A percentile compares a stretch with the other conserved stretches of the same genome.
Evolutionary conservation across 2,797 vertebrate species (phyloP).

Genomic region (Podarcis lilfordi): DNA sequence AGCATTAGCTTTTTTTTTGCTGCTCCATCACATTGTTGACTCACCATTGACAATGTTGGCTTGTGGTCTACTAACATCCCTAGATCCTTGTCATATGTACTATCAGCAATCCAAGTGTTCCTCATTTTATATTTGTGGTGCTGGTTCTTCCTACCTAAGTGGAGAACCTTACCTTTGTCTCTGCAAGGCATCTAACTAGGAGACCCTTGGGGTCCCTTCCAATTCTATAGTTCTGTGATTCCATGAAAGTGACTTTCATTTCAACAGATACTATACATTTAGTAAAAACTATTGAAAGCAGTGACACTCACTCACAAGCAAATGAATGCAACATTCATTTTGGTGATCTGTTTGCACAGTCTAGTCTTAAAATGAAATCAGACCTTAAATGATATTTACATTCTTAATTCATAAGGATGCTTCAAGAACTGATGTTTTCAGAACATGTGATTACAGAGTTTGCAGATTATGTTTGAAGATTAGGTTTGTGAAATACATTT

Average conservation of each 20-base stretch:
- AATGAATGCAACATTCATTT: not conserved
- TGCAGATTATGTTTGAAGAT: conserved; percentile 42
- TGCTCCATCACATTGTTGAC: too few relatives aligned
- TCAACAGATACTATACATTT: not conserved
- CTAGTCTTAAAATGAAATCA: conserved; percentile 5
- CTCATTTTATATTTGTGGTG: too few relatives aligned
- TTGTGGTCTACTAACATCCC: too few relatives aligned
- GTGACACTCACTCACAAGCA: not conserved
- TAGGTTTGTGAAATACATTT: not conserved
- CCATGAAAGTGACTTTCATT: not conserved
- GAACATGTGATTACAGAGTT: conserved; percentile 33
- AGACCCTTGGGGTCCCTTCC: too few relatives aligned
- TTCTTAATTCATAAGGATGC: conserved; percentile 39
- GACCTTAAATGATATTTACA: conserved; percentile 43
- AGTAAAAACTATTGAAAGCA: not conserved
- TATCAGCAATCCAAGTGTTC: too few relatives aligned
- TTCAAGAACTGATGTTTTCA: conserved; percentile 27
- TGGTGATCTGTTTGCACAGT: conserved; percentile 6
- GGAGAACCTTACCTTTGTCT: too few relatives aligned
- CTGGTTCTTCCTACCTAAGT: too few relatives aligned
- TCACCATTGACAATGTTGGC: too few relatives aligned
- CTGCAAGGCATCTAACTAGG: too few relatives aligned
- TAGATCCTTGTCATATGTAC: too few relatives aligned
- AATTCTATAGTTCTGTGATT: too few relatives aligned
- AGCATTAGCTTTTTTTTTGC: too few relatives aligned